phyloP scores from a whole-genome alignment of 2,888 invertebrate species.

The Calliopum simillimum region DNA sequence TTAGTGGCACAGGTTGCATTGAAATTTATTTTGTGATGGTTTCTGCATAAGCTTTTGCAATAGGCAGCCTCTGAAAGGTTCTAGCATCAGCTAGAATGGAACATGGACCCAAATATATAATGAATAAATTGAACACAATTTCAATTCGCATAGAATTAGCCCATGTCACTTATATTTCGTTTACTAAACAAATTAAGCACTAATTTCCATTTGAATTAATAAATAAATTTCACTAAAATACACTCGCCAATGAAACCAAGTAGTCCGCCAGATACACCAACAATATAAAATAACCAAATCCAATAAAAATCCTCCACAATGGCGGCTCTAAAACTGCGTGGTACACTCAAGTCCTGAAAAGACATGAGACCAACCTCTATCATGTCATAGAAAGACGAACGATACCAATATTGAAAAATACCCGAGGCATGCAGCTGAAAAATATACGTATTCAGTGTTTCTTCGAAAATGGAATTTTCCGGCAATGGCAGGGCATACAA shows the following conservation, averaged over 20 bases:
- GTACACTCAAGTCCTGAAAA: conserved; percentile 23
- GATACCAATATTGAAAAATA: conserved; percentile 40
- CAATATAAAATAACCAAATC: conserved; percentile 35
- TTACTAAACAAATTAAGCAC: too few species aligned
- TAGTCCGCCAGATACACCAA: background rate
- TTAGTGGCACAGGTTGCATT: too few species aligned
- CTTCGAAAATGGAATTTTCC: conserved; percentile 41
- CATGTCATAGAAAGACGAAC: conserved; percentile 34
- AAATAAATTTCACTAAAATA: conserved; percentile 16
- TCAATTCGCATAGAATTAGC: too few species aligned
- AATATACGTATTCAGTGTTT: conserved; percentile 34
- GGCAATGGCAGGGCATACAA: conserved; percentile 39
- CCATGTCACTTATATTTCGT: too few species aligned
- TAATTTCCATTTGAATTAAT: background rate
- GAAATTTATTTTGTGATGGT: too few species aligned
- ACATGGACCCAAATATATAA: too few species aligned
- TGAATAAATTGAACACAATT: too few species aligned
- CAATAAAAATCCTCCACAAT: conserved; percentile 34
- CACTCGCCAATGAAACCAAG: conserved; percentile 32
- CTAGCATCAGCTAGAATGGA: too few species aligned
- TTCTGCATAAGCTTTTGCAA: too few species aligned
- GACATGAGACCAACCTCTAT: conserved; percentile 14
- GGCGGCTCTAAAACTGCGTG: conserved; percentile 14
- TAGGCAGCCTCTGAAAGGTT: too few species aligned
- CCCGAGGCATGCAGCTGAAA: conserved; percentile 35